phyloP scores from a whole-genome alignment of 2,888 invertebrate species.

The Apomyelois bistriatella region DNA sequence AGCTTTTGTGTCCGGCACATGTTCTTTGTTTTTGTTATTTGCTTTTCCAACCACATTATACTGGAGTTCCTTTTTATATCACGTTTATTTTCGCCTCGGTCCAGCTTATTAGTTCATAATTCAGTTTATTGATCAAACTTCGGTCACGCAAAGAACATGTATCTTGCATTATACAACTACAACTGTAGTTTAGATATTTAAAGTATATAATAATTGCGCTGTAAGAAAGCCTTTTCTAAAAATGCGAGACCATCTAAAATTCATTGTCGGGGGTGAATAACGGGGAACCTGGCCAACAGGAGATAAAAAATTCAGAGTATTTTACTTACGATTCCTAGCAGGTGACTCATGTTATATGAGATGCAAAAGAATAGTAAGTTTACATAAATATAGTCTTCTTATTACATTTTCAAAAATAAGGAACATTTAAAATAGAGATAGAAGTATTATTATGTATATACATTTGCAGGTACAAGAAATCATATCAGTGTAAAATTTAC shows the following conservation, averaged over 20 bases:
- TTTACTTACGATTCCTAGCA: slow-evolving; percentile 1
- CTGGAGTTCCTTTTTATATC: neutral
- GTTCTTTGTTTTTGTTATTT: slow-evolving; percentile 10
- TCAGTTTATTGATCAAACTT: neutral
- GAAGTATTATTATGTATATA: too few relatives aligned
- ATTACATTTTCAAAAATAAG: too few relatives aligned
- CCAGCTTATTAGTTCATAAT: neutral
- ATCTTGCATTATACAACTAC: too few relatives aligned
- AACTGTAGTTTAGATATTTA: too few relatives aligned
- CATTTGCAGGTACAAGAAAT: too few relatives aligned
- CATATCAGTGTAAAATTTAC: too few relatives aligned
- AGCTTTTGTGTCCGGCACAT: slow-evolving; percentile 9
- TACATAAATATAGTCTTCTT: too few relatives aligned
- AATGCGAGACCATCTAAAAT: neutral
- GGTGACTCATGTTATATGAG: neutral
- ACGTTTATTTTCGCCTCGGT: neutral
- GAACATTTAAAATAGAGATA: too few relatives aligned
- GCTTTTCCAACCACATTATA: slow-evolving; percentile 2
- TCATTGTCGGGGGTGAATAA: slow-evolving; percentile 7
- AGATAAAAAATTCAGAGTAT: slow-evolving; percentile 8
- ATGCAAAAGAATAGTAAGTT: neutral
- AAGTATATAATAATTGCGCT: too few relatives aligned
- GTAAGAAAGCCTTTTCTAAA: neutral
- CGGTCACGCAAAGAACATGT: too few relatives aligned
- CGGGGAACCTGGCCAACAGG: neutral